Conservation (phyloP, 2,888 invertebrate species). For the Eudasyphora cyanicolor region DNA sequence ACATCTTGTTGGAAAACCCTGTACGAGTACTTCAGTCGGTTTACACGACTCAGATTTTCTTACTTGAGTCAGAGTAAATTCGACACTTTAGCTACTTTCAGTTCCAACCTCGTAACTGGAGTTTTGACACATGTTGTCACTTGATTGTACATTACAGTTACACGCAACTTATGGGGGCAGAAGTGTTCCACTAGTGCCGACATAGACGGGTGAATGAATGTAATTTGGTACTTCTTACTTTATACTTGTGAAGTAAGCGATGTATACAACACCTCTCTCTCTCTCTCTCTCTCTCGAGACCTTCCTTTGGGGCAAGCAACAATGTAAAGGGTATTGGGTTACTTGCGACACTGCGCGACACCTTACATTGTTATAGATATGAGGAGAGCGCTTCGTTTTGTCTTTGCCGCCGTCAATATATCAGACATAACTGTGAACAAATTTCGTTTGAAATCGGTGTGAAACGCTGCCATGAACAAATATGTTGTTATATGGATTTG, state of each 20-base stretch:
- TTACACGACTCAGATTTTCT: no score
- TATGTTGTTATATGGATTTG: no score
- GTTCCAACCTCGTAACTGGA: no score
- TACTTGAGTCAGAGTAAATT: no score
- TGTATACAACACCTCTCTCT: no score
- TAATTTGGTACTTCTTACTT: neutral
- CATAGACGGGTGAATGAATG: neutral
- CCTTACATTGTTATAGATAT: neutral
- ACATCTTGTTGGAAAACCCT: no score
- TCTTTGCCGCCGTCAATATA: neutral
- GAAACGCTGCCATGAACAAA: neutral
- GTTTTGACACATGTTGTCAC: conserved; percentile 1
- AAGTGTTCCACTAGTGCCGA: no score
- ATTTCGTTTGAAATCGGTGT: no score
- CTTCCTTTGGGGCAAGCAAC: neutral
- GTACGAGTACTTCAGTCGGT: no score
- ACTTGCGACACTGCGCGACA: neutral
- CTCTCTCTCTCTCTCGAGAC: neutral
- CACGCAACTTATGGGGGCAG: neutral
- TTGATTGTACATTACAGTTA: neutral
- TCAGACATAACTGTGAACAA: conserved; percentile 27
- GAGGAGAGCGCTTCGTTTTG: neutral
- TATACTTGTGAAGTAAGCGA: neutral
- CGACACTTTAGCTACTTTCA: no score
- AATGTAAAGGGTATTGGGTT: neutral